These are phyloP conservation scores for Garra rufa DNA, from an alignment of 2,113 vertebrate genomes.

Conservation along the genomic window DNA sequence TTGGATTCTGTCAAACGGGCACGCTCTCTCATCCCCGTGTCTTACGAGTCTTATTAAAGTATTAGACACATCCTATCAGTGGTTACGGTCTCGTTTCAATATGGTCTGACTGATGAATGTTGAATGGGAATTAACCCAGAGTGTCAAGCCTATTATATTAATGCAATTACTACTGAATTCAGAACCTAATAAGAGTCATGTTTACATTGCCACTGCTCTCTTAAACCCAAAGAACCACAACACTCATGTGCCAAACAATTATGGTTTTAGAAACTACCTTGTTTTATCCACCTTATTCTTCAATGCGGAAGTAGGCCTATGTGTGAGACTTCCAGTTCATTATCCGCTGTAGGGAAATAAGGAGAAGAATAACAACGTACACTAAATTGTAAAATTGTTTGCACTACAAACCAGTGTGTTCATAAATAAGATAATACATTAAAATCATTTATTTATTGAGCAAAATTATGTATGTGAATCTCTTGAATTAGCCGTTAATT, in stretches of 20 bases:
- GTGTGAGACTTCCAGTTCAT: too few relatives aligned
- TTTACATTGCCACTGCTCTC: neutral
- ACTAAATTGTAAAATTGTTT: too few relatives aligned
- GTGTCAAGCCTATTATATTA: slow-evolving; percentile 15
- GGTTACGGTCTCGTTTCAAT: neutral
- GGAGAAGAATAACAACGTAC: too few relatives aligned
- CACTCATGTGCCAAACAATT: neutral
- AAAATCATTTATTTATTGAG: too few relatives aligned
- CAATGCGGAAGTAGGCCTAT: too few relatives aligned
- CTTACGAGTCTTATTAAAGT: slow-evolving; percentile 26
- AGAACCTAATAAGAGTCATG: neutral
- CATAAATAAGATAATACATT: too few relatives aligned
- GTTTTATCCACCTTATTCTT: neutral
- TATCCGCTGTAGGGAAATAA: too few relatives aligned
- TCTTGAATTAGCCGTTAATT: too few relatives aligned
- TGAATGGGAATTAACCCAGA: neutral
- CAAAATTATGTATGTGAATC: too few relatives aligned
- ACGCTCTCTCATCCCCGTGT: neutral
- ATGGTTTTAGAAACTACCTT: neutral
- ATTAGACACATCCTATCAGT: neutral
- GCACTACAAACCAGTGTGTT: too few relatives aligned
- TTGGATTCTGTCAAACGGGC: neutral
- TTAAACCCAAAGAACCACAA: neutral
- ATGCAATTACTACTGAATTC: neutral
- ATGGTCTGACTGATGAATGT: neutral